Base-by-base conservation (phyloP, 2,888 invertebrate species). In the Merodon equestris region DNA sequence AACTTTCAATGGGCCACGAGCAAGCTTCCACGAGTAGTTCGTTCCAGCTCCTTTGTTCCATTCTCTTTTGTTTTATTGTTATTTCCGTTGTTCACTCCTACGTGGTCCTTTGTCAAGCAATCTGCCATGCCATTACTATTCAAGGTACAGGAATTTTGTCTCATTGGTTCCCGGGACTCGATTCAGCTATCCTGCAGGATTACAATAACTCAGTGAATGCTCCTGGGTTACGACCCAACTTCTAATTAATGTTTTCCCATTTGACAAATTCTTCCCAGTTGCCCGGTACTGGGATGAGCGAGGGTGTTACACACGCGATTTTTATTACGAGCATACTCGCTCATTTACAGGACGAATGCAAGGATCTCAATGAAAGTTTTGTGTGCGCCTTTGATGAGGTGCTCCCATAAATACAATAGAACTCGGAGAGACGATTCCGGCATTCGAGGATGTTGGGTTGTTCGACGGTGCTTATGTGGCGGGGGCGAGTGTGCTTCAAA, bases 341-440 rank as follows among this genome's bases (percentile, higher is more conserved):
- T 72, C 72, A 77, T 67, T 77, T 77, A 27, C 27, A 7, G 27
- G 27, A 40, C 13, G 53, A 47, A 27, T 40, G 18, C 27, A 19
- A 15, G 27, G 42, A 45, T 56, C 56, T 42, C 54, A 63, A 63
- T 36, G 63, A 67, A 50, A 67, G 57, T 73, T 75, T 81, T 67
- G 70, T 81, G 19, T 60, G 71, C 36, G 63, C 60, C 75, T 82
- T 84, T 84, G 84, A 83, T 82, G 84, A 85, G 85, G 86, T 86
- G 85, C 85, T 85, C 82, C 83, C 84, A 83, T 84, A 84, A 86
- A 86, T 84, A 83, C 84, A 85, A 83, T 82, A 81, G 71, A 56
- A 74, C 57, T 50, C 18, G 40, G 53, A 51, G 45, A 54, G 63
- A 63, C 67, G 63, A 63, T 63, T 47, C 57, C n/a, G 19, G 63